A percentile compares a stretch with the other conserved stretches of the same genome.
Conservation (phyloP, 1,140 invertebrate genomes). For the Sinonovacula constricta region DNA sequence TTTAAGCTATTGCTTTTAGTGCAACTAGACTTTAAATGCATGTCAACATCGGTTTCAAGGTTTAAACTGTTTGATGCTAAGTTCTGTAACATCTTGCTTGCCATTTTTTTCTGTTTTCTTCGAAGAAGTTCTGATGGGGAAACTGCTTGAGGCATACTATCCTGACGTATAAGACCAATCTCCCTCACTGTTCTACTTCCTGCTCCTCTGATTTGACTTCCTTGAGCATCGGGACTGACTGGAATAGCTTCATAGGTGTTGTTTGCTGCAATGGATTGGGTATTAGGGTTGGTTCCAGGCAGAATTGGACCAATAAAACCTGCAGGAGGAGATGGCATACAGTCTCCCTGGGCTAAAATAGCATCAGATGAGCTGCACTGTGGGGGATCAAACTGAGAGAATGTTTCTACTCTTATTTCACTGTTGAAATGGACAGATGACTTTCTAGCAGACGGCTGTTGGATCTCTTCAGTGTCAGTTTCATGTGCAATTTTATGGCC, state of each 20-base stretch:
- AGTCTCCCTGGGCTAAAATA: slow-evolving; percentile 2
- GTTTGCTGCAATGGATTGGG: background rate
- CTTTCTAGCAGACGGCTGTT: no score
- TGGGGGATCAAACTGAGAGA: slow-evolving; percentile 9
- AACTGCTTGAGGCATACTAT: slow-evolving; percentile 12
- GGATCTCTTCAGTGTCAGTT: no score
- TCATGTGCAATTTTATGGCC: no score
- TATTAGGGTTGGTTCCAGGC: background rate
- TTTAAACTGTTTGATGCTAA: background rate
- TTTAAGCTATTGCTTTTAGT: background rate
- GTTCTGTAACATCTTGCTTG: slow-evolving; percentile 7
- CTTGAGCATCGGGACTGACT: background rate
- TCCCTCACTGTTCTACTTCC: background rate
- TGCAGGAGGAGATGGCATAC: background rate
- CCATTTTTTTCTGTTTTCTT: slow-evolving; percentile 26
- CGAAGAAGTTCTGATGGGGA: slow-evolving; percentile 27
- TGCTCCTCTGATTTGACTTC: background rate
- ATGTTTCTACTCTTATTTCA: slow-evolving; percentile 31
- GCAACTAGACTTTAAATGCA: background rate
- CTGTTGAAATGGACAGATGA: slow-evolving; percentile 21
- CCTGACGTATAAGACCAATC: slow-evolving; percentile 5
- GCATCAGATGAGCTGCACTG: background rate
- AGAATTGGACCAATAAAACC: background rate
- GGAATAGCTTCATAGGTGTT: no score
- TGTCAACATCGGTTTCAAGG: background rate